Percentiles rank a stretch among this genome's conserved stretches.
Conservation (phyloP, 2,888 invertebrate genomes). For the Hedya salicella region DNA sequence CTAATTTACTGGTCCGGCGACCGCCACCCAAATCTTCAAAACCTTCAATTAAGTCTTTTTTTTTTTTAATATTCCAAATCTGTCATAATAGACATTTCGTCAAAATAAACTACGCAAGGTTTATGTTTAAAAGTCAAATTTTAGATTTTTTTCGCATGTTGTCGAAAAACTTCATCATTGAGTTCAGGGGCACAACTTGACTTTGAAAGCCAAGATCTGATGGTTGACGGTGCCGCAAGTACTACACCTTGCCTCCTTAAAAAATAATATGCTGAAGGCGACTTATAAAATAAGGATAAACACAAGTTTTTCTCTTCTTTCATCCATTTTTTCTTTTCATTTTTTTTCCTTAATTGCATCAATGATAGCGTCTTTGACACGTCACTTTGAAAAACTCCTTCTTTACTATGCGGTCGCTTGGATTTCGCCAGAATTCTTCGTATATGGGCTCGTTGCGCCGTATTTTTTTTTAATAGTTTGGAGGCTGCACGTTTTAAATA, state of each 20-base stretch:
- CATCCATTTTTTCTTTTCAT: constrained; percentile 43
- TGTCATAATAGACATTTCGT: constrained; percentile 10
- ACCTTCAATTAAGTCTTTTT: background rate
- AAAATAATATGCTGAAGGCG: constrained; percentile 43
- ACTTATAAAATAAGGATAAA: constrained; percentile 45
- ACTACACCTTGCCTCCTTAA: constrained; percentile 40
- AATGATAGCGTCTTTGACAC: constrained; percentile 29
- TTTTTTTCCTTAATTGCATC: constrained; percentile 34
- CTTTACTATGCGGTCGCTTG: background rate
- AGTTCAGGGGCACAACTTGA: background rate
- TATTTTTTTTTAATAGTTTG: background rate
- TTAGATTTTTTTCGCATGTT: background rate
- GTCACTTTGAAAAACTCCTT: background rate
- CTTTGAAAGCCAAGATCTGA: constrained; percentile 10
- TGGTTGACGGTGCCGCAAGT: constrained; percentile 43
- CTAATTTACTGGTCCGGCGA: background rate
- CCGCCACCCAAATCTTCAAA: constrained; percentile 1
- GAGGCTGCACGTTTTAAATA: constrained; percentile 30
- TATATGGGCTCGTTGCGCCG: too few relatives aligned
- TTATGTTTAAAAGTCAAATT: background rate
- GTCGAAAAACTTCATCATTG: background rate
- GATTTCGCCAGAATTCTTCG: too few relatives aligned
- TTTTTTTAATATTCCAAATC: constrained; percentile 11
- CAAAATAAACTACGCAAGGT: constrained; percentile 11
- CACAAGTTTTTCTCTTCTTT: constrained; percentile 43